Evolutionary conservation across 2,888 invertebrate species (phyloP).

Genomic region (Agrypnus murinus): DNA sequence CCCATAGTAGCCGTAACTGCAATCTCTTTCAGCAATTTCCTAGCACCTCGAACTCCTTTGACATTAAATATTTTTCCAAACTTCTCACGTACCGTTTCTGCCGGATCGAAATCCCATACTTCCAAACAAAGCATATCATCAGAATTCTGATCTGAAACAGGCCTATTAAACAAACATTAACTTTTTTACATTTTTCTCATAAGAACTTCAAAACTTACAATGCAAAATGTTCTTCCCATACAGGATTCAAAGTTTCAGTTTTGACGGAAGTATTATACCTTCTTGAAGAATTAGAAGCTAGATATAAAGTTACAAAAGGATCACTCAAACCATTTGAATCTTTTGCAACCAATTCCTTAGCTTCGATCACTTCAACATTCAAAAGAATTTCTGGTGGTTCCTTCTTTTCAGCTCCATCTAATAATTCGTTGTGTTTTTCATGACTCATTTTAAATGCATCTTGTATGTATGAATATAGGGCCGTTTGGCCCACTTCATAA

Average conservation of each 20-base stretch:
- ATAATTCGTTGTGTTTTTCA: slow-evolving; percentile 82
- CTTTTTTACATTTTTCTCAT: not conserved
- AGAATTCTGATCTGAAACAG: slow-evolving; percentile 80
- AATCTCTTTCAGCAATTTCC: slow-evolving; percentile 91
- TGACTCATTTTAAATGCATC: slow-evolving; percentile 87
- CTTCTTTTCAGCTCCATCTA: slow-evolving; percentile 83
- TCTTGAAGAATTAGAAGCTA: slow-evolving; percentile 84
- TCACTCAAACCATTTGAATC: slow-evolving; percentile 96
- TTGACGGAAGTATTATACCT: slow-evolving; percentile 95
- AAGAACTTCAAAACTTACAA: slow-evolving; percentile 84
- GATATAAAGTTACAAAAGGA: slow-evolving; percentile 95
- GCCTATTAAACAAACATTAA: slow-evolving; percentile 72
- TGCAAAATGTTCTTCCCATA: slow-evolving; percentile 98
- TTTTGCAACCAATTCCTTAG: slow-evolving; percentile 88
- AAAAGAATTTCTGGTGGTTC: slow-evolving; percentile 89
- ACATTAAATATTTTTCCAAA: slow-evolving; percentile 90
- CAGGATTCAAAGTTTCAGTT: slow-evolving; percentile 89
- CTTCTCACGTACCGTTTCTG: slow-evolving; percentile 91
- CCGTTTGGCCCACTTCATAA: slow-evolving; percentile 80
- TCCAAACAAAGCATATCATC: slow-evolving; percentile 86
- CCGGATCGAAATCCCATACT: slow-evolving; percentile 95
- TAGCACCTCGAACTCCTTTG: slow-evolving; percentile 88
- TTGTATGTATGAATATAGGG: slow-evolving; percentile 84
- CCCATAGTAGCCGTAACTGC: slow-evolving; percentile 96
- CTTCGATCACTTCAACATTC: slow-evolving; percentile 90